Base-by-base conservation (phyloP, 2,797 vertebrate genomes). In the Mormyrus proboscirostris region DNA sequence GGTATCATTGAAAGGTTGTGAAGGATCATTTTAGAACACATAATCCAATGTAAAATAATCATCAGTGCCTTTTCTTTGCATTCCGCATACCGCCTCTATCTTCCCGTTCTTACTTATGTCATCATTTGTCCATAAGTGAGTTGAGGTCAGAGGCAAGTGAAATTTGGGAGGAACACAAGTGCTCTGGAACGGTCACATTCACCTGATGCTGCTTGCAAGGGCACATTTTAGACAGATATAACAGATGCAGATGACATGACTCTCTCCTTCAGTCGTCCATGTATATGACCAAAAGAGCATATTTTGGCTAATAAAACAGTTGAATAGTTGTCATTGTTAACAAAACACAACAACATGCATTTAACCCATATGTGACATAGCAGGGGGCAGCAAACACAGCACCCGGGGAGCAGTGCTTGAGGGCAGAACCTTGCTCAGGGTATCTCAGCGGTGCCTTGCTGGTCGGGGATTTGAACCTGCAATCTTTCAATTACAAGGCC, bases 121-220 rank as follows among this genome's bases (percentile, higher is more conserved):
- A 91, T 93, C 92, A 91, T 93, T 93, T 90, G 89, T 92, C 76
- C 76, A 47, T 47, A 82, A 82, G 41, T n/a, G 41, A 82, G 76
- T 47, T 44, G 41, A 82, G 73, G 73, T 89, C 79, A 85, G 22
- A 84, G 16, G 9, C 82, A 84, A 59, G 88, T 29, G 16, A n/a
- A 49, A 89, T 49, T 85, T 7, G 3, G 84, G 79, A 84, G 76
- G 59, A 41, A 59, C 16, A 41, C 47, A 57, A 22, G 29, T 16
- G 12, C 65, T 73, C 29, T 73, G 69, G 14, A 73, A n/a, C n/a
- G 51, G 93, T 90, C 49, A 90, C 89, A 89, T 91, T 85, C 83
- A 89, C 9, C 90, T 65, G 92, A 89, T 62, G 25, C 91, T 91
- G 91, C 91, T 92, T 93, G 92, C 92, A 91, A 93, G 95, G 92